A percentile compares a stretch with the other conserved stretches of the same genome.
phyloP scores from a whole-genome alignment of 2,797 vertebrate genomes.

The Chiroxiphia lanceolata region DNA sequence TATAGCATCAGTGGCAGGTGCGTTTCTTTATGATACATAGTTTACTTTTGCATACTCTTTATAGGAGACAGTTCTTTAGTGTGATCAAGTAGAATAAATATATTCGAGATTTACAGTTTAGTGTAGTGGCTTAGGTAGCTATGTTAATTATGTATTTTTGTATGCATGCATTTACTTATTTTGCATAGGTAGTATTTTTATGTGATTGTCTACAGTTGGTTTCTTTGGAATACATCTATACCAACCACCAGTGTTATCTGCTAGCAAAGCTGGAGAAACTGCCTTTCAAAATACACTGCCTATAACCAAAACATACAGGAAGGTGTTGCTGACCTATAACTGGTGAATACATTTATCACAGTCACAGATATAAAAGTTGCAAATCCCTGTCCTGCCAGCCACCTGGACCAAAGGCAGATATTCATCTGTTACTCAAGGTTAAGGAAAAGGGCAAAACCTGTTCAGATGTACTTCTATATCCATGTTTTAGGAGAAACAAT shows the following conservation, averaged over 20 bases:
- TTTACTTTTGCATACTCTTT: neutral
- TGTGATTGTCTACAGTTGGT: rapidly evolving
- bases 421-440: neutral
- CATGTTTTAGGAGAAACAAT: neutral
- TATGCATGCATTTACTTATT: neutral
- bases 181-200: neutral
- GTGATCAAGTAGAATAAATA: neutral
- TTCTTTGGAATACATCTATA: neutral
- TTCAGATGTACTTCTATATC: neutral
- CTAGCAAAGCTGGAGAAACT: neutral
- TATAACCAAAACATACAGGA: neutral
- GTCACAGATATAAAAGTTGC: neutral
- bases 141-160: neutral
- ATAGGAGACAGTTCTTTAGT: neutral
- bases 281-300: neutral
- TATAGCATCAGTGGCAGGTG: neutral
- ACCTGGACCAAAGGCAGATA: neutral
- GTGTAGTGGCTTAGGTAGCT: neutral
- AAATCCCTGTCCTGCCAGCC: neutral
- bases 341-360: neutral
- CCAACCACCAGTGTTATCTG: neutral
- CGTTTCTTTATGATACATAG: neutral
- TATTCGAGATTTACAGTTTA: neutral
- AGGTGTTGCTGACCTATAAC: neutral
- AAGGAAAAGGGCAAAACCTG: neutral